Conservation (phyloP, 1,140 invertebrate genomes). For the Bombus breviceps region DNA sequence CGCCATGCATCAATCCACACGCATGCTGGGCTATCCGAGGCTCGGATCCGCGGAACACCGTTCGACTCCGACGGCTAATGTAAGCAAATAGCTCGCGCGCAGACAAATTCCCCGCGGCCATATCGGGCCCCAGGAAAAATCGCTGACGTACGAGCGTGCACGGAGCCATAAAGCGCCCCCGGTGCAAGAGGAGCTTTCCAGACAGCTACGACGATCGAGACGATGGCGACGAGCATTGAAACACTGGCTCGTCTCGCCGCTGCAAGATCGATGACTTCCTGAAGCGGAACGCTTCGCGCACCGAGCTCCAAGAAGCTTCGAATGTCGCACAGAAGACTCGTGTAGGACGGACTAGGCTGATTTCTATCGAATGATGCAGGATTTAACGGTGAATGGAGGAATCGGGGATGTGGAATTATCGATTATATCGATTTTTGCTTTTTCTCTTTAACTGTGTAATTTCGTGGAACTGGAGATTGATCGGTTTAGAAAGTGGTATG, state of each 20-base stretch:
- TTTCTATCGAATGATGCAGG: neutral
- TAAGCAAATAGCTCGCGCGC: conserved; percentile 73
- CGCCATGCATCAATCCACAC: conserved; percentile 61
- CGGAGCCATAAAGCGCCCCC: conserved; percentile 54
- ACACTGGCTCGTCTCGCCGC: conserved; percentile 35
- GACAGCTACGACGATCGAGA: neutral
- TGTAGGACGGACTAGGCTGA: neutral
- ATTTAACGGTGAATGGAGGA: neutral
- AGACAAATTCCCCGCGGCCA: conserved; percentile 75
- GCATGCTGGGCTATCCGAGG: conserved; percentile 48
- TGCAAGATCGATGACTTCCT: conserved; percentile 40
- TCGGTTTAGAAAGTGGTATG: too few relatives aligned
- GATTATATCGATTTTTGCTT: too few relatives aligned
- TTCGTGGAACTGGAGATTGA: too few relatives aligned
- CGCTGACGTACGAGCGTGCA: conserved; percentile 69
- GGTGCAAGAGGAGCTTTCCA: conserved; percentile 20
- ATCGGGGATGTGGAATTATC: neutral
- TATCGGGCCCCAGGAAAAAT: conserved; percentile 68
- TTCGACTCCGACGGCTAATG: conserved; percentile 62
- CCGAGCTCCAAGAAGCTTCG: neutral
- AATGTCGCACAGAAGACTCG: neutral
- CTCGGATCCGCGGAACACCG: conserved; percentile 35
- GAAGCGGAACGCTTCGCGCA: neutral
- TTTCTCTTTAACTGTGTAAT: too few relatives aligned
- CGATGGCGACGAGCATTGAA: conserved; percentile 16